These are phyloP conservation scores for Neoarius graeffei DNA, from an alignment of 2,113 vertebrate species.

Conservation along the genomic window DNA sequence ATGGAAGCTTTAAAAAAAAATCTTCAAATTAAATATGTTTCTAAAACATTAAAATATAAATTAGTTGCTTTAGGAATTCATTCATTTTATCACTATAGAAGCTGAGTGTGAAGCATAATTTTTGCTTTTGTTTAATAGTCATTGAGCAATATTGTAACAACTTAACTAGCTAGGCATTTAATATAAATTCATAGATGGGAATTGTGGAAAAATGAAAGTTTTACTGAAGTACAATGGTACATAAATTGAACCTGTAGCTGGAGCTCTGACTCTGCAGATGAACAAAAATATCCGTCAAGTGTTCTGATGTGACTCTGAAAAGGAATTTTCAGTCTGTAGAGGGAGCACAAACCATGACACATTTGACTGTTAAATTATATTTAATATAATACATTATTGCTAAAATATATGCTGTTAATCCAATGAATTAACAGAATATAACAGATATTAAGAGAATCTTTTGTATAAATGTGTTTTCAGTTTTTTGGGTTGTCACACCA, in stretches of 20 bases:
- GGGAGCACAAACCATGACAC: background rate
- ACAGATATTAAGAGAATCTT: background rate
- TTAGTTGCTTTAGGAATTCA: background rate
- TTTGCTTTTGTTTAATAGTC: background rate
- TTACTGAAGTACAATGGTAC: background rate
- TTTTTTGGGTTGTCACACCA: background rate
- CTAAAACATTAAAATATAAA: background rate
- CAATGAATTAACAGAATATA: background rate
- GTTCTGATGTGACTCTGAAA: background rate
- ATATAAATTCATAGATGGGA: background rate
- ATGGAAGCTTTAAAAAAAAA: background rate
- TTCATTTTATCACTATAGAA: background rate
- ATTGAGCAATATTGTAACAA: background rate
- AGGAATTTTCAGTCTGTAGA: background rate
- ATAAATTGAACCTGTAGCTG: background rate
- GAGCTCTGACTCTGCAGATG: background rate
- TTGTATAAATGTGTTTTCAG: too few species aligned
- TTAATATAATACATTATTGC: background rate
- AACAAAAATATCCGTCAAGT: background rate
- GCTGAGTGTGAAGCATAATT: background rate
- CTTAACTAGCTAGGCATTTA: background rate
- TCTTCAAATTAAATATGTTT: background rate
- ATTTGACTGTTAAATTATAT: background rate
- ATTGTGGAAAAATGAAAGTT: background rate
- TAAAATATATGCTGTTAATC: background rate